Evolutionary conservation across 2,888 invertebrate species (phyloP).

Genomic region (Coleophora flavipennella): DNA sequence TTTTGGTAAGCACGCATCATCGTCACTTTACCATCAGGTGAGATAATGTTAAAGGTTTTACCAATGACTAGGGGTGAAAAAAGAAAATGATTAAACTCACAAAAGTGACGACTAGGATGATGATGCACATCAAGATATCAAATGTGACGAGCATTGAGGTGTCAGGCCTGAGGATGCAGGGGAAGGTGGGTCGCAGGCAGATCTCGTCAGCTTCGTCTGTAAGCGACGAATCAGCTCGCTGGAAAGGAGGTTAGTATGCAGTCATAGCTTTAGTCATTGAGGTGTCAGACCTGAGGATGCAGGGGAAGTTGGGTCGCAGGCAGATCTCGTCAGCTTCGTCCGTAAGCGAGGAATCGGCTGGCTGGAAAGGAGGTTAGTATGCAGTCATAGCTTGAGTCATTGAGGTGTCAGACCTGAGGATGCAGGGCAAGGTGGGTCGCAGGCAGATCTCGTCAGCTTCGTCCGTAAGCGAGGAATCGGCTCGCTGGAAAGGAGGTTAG

Average conservation of each 20-base stretch:
- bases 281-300: constrained; percentile 50
- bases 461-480: constrained; percentile 38
- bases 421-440: constrained; percentile 52
- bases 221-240: constrained; percentile 41
- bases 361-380: too few relatives aligned
- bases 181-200: constrained; percentile 50
- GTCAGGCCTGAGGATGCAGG: constrained; percentile 50
- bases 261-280: too few relatives aligned
- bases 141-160: constrained; percentile 45
- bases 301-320: constrained; percentile 50
- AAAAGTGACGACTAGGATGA: constrained; percentile 37
- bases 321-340: constrained; percentile 54
- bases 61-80: too few relatives aligned
- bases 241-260: too few relatives aligned
- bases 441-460: constrained; percentile 54
- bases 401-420: constrained; percentile 49
- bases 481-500: constrained; percentile 32
- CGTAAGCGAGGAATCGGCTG: constrained; percentile 36
- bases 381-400: too few relatives aligned
- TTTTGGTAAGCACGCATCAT: too few relatives aligned
- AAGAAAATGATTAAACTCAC: too few relatives aligned
- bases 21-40: too few relatives aligned
- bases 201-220: constrained; percentile 51
- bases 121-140: constrained; percentile 33
- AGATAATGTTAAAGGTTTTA: too few relatives aligned